Percentiles rank a stretch among this genome's conserved stretches.
phyloP scores from a whole-genome alignment of 2,113 vertebrate genomes.

The Atlantisia rogersi region DNA sequence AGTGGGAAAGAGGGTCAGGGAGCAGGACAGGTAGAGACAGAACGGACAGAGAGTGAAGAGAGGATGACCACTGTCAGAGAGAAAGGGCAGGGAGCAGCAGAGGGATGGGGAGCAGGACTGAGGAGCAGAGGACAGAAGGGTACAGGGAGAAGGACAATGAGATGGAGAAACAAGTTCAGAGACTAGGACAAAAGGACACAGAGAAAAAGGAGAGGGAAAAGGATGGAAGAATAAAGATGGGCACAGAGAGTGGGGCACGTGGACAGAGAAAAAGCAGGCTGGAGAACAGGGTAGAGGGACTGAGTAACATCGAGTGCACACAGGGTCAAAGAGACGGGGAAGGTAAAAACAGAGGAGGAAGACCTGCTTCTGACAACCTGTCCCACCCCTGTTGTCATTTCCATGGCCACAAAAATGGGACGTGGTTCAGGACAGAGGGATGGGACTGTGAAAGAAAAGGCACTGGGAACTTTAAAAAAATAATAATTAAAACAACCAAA shows the following conservation, averaged over 20 bases:
- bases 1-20: not conserved
- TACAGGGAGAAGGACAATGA: not conserved
- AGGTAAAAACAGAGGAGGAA: not conserved
- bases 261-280: not conserved
- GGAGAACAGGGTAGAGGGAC: not conserved
- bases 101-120: not conserved
- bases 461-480: not conserved
- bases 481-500: too few species aligned
- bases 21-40: not conserved
- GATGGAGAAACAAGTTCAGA: not conserved
- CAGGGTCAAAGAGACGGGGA: not conserved
- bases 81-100: not conserved
- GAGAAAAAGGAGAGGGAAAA: not conserved
- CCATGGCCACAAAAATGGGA: too few species aligned
- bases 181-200: not conserved
- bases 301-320: not conserved
- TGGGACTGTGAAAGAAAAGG: not conserved
- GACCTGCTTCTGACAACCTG: not conserved
- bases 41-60: not conserved
- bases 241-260: not conserved
- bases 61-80: not conserved
- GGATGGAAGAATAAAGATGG: not conserved
- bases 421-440: too few species aligned
- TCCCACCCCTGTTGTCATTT: not conserved
- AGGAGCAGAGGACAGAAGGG: not conserved